Conservation (phyloP, 92 coral and sea anemone species). For the Zoanthus sansibaricus region DNA sequence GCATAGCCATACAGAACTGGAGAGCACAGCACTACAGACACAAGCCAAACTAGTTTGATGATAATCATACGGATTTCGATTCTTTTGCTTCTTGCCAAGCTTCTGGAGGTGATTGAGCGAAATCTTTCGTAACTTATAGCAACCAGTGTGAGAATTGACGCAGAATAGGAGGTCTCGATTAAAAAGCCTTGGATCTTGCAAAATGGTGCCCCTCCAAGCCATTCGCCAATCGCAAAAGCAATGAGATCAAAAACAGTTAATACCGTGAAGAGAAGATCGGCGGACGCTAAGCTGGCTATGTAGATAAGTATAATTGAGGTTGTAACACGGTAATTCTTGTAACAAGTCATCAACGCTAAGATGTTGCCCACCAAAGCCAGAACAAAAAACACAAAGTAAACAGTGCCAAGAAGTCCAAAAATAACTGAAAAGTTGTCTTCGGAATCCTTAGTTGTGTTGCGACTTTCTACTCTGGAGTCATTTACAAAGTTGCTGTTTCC, state of each 20-base stretch:
- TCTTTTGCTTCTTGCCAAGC: slow-evolving; percentile 72
- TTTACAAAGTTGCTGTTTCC: slow-evolving; percentile 5
- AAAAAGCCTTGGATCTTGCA: slow-evolving; percentile 86
- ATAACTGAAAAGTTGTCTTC: slow-evolving; percentile 9
- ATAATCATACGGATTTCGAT: slow-evolving; percentile 76
- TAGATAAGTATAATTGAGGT: slow-evolving; percentile 82
- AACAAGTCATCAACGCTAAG: slow-evolving; percentile 86
- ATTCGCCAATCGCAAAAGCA: slow-evolving; percentile 67
- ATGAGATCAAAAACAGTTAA: slow-evolving; percentile 72
- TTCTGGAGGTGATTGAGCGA: slow-evolving; percentile 77
- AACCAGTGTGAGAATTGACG: slow-evolving; percentile 80
- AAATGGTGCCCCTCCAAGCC: slow-evolving; percentile 81
- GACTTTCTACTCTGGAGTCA: background rate
- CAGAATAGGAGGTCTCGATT: slow-evolving; percentile 83
- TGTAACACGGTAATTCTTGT: slow-evolving; percentile 77
- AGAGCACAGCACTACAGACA: slow-evolving; percentile 67
- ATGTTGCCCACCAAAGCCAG: slow-evolving; percentile 39
- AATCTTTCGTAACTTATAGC: slow-evolving; percentile 87
- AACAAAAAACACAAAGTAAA: slow-evolving; percentile 15
- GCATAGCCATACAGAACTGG: slow-evolving; percentile 86
- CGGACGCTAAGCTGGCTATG: slow-evolving; percentile 85
- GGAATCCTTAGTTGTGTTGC: background rate
- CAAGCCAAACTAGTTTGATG: slow-evolving; percentile 74
- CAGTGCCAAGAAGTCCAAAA: slow-evolving; percentile 20
- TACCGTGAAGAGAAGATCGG: slow-evolving; percentile 78